Percentiles rank a stretch among this genome's conserved stretches.
phyloP scores from a whole-genome alignment of 2,888 invertebrate genomes.

The Machimus atricapillus region DNA sequence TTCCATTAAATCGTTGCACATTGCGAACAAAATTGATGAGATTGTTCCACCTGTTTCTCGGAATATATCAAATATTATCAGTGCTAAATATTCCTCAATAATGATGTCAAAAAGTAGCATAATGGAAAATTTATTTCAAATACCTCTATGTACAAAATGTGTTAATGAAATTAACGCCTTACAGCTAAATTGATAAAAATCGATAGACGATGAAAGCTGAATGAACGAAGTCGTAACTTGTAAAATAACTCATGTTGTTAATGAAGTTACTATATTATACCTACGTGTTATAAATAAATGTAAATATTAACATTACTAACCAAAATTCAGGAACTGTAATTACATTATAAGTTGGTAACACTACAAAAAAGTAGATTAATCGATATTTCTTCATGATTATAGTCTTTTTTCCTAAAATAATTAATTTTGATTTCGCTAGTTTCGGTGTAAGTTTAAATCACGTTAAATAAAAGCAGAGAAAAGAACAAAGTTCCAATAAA shows the following conservation, averaged over 20 bases:
- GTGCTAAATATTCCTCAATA: neutral
- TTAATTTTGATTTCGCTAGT: neutral
- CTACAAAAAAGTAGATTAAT: neutral
- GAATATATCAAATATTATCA: neutral
- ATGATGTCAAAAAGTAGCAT: neutral
- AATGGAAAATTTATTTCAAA: neutral
- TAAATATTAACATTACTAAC: too few species aligned
- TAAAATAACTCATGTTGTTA: neutral
- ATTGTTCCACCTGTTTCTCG: neutral
- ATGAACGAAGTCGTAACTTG: neutral
- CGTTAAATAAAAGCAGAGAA: neutral
- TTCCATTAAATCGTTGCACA: neutral
- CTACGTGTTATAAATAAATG: too few species aligned
- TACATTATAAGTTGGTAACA: neutral
- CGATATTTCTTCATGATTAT: too few species aligned
- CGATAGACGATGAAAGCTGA: neutral
- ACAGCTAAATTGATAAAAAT: neutral
- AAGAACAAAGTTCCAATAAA: neutral
- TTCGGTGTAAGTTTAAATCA: neutral
- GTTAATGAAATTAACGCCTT: neutral
- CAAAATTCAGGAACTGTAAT: too few species aligned
- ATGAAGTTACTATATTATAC: neutral
- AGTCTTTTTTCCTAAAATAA: neutral
- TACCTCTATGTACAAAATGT: neutral
- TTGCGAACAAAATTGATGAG: neutral